These are phyloP conservation scores for Timandra comae DNA, from an alignment of 2,888 invertebrate species.

Conservation along the genomic window DNA sequence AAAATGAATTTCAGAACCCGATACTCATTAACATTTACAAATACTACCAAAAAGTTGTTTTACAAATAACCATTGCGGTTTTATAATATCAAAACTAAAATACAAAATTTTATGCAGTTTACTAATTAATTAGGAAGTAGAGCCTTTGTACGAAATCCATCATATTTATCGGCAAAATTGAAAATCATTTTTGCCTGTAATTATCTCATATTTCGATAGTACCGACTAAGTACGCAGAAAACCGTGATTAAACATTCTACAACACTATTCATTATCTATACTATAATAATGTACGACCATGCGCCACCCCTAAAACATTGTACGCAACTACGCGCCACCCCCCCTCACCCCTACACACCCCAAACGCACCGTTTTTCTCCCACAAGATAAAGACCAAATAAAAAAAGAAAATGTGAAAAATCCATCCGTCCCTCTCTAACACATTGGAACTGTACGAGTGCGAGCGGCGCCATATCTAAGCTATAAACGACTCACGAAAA, in stretches of 20 bases:
- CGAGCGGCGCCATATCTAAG: slow-evolving; percentile 64
- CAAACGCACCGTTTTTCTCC: slow-evolving; percentile 69
- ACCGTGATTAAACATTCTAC: slow-evolving; percentile 71
- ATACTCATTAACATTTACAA: slow-evolving; percentile 9
- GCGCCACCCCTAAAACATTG: slow-evolving; percentile 62
- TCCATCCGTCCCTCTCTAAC: slow-evolving; percentile 55
- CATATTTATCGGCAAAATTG: slow-evolving; percentile 49
- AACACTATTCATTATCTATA: slow-evolving; percentile 70
- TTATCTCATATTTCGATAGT: slow-evolving; percentile 63
- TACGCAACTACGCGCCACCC: slow-evolving; percentile 60
- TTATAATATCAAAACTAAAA: slow-evolving; percentile 21
- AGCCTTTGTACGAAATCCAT: slow-evolving; percentile 29
- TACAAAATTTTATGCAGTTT: slow-evolving; percentile 19
- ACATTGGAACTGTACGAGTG: slow-evolving; percentile 30
- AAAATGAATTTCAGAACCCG: slow-evolving; percentile 3
- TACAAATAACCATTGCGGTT: slow-evolving; percentile 4
- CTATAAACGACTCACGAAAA: slow-evolving; percentile 75
- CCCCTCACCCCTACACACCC: slow-evolving; percentile 37
- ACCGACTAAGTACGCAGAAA: slow-evolving; percentile 61
- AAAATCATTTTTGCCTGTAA: slow-evolving; percentile 63
- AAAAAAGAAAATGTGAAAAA: slow-evolving; percentile 76
- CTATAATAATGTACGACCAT: slow-evolving; percentile 30
- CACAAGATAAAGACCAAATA: slow-evolving; percentile 74
- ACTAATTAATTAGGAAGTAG: slow-evolving; percentile 28
- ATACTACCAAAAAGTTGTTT: slow-evolving; percentile 5